Percentiles rank a stretch among this genome's conserved stretches.
Evolutionary conservation across 2,113 vertebrate species (phyloP).

Genomic region (Ailurus styani): DNA sequence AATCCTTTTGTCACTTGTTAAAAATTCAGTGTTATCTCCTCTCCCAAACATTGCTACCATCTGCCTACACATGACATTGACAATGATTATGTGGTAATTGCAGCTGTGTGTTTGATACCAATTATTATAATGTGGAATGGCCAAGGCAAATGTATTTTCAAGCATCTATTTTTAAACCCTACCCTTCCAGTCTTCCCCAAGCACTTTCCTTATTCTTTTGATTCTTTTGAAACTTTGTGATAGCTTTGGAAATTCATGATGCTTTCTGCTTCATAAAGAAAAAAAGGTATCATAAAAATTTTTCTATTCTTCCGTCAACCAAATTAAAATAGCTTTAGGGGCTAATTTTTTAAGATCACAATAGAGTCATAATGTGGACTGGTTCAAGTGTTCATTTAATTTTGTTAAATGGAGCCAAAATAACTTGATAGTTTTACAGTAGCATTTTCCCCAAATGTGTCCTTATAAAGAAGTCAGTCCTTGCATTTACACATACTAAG

Average conservation of each 20-base stretch:
- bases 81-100: slow-evolving; percentile 61
- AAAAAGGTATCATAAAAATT: neutral
- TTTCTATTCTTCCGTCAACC: neutral
- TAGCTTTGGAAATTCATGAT: neutral
- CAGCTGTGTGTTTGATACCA: slow-evolving; percentile 58
- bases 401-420: slow-evolving; percentile 48
- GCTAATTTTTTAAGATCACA: neutral
- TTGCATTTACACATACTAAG: slow-evolving; percentile 6
- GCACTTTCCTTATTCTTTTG: neutral
- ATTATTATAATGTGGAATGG: slow-evolving; percentile 32
- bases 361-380: neutral
- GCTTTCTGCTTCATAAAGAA: neutral
- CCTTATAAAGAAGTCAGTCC: neutral
- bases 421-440: neutral
- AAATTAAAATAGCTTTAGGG: slow-evolving; percentile 27
- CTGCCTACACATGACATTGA: slow-evolving; percentile 63
- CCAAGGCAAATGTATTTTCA: slow-evolving; percentile 39
- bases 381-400: neutral
- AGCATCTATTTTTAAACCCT: neutral
- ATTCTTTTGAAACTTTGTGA: neutral
- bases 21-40: slow-evolving; percentile 67
- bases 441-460: neutral
- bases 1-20: slow-evolving; percentile 71
- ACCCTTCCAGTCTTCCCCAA: neutral
- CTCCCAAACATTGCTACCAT: slow-evolving; percentile 63